Evolutionary conservation across 2,888 invertebrate genomes (phyloP).

Genomic region (Ochropleura plecta): DNA sequence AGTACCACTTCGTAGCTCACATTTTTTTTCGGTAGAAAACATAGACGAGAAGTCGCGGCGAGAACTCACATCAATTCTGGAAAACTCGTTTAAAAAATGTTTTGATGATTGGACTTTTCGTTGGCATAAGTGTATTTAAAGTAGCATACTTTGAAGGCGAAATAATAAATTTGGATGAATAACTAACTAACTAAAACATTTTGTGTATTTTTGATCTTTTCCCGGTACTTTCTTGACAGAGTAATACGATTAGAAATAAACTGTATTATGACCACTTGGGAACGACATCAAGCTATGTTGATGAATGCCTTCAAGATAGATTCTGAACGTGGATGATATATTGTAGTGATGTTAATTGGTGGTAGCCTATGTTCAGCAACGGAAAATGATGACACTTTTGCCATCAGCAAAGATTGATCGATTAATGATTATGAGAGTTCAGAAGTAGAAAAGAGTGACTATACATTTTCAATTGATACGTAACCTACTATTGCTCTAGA

Average conservation of each 20-base stretch:
- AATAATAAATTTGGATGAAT: too few relatives aligned
- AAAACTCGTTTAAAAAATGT: too few relatives aligned
- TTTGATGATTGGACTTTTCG: too few relatives aligned
- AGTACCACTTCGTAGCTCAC: too few relatives aligned
- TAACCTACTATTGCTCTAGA: not conserved
- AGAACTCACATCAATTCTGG: too few relatives aligned
- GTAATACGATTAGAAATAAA: not conserved
- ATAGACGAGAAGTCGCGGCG: too few relatives aligned
- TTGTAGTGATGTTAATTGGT: constrained; percentile 7
- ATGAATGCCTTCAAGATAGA: constrained; percentile 15
- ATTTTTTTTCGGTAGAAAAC: too few relatives aligned
- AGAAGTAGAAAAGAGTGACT: not conserved
- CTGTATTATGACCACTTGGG: not conserved
- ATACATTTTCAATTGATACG: not conserved
- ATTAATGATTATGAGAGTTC: not conserved
- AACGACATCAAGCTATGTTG: not conserved
- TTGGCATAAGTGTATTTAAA: too few relatives aligned
- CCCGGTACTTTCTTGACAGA: too few relatives aligned
- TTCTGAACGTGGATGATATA: constrained; percentile 14
- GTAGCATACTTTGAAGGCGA: too few relatives aligned
- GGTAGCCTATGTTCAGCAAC: not conserved
- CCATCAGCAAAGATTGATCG: not conserved
- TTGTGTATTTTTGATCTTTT: too few relatives aligned
- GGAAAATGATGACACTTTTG: not conserved
- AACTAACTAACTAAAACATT: too few relatives aligned